Evolutionary conservation across 2,113 vertebrate species (phyloP).

Genomic region (Alligator mississippiensis): DNA sequence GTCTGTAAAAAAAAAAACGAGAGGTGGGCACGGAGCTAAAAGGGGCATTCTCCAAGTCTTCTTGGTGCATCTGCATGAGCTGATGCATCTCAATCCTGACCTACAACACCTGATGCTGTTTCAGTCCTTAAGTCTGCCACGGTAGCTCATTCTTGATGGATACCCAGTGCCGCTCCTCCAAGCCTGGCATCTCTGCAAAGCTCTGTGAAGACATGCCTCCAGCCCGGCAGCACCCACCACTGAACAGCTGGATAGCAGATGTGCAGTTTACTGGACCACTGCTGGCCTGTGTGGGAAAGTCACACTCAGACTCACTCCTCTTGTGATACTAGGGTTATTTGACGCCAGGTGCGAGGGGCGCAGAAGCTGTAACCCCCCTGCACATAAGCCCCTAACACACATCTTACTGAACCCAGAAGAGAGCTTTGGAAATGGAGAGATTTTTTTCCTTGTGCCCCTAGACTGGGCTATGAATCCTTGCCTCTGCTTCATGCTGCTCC

Average conservation of each 20-base stretch:
- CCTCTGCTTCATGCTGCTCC: slow-evolving; percentile 37
- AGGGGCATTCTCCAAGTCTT: not conserved
- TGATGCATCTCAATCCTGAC: accelerated
- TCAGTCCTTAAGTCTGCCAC: not conserved
- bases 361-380: not conserved
- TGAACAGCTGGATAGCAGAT: not conserved
- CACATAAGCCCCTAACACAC: not conserved
- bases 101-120: not conserved
- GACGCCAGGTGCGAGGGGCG: not conserved
- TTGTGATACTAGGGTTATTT: not conserved
- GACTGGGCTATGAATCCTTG: slow-evolving; percentile 58
- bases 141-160: not conserved
- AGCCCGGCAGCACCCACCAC: accelerated
- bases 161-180: not conserved
- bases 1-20: not conserved
- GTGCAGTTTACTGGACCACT: not conserved
- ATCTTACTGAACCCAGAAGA: not conserved
- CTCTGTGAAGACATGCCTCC: not conserved
- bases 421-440: slow-evolving; percentile 41
- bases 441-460: slow-evolving; percentile 24
- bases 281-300: not conserved
- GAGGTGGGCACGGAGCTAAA: not conserved
- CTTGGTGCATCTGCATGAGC: accelerated
- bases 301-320: not conserved
- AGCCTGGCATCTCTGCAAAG: accelerated